These are phyloP conservation scores for Vulpes ferrilata DNA, from an alignment of 2,113 vertebrate genomes.

Conservation along the genomic window DNA sequence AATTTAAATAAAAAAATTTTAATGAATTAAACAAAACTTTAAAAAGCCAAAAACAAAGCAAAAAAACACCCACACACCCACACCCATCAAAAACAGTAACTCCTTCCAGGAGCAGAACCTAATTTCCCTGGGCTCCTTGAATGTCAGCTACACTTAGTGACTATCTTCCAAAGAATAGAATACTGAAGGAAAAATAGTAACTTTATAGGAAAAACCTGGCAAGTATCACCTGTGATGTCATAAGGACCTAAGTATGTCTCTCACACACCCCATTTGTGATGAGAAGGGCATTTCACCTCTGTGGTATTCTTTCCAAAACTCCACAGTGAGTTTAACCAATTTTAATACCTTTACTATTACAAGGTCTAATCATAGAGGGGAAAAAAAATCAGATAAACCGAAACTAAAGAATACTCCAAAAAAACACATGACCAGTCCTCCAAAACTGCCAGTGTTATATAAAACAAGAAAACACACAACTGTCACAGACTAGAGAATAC, in stretches of 20 bases:
- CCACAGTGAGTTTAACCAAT: background rate
- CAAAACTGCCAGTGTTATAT: background rate
- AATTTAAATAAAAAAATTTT: background rate
- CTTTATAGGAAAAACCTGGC: background rate
- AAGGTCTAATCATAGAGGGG: background rate
- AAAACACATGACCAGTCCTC: background rate
- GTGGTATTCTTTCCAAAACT: background rate
- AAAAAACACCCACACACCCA: background rate
- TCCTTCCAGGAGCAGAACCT: background rate
- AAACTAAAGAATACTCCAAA: background rate
- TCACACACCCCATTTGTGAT: background rate
- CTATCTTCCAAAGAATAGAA: background rate
- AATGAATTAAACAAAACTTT: background rate
- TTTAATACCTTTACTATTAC: slow-evolving; percentile 7
- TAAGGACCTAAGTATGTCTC: background rate
- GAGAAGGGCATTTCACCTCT: background rate
- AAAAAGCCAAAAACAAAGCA: background rate
- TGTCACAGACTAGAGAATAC: background rate
- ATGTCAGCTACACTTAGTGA: background rate
- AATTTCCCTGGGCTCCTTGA: background rate
- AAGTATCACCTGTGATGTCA: background rate
- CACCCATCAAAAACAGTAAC: background rate
- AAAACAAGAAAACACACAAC: background rate
- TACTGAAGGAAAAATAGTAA: background rate
- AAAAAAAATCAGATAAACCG: background rate